Evolutionary conservation across 2,113 vertebrate species (phyloP).

Genomic region (Psettodes erumei): DNA sequence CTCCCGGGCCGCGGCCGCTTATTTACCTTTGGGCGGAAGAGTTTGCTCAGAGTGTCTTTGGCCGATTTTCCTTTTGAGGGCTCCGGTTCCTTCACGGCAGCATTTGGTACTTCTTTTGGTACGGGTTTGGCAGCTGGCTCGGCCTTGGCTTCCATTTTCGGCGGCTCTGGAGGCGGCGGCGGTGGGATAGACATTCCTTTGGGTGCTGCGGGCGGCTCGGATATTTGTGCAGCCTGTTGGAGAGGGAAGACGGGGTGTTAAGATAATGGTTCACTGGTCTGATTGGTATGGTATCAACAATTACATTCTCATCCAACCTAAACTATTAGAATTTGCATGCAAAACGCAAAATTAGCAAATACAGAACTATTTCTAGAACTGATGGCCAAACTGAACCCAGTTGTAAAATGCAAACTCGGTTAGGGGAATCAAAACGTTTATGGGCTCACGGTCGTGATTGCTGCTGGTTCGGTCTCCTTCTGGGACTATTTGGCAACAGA

Average conservation of each 20-base stretch:
- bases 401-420: background rate
- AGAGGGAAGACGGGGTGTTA: background rate
- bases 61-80: conserved; percentile 78
- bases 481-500: conserved; percentile 75
- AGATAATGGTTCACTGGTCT: background rate
- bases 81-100: conserved; percentile 81
- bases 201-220: conserved; percentile 69
- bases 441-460: conserved; percentile 79
- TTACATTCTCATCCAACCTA: background rate
- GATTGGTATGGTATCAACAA: background rate
- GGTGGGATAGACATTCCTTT: conserved; percentile 85
- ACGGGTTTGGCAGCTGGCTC: conserved; percentile 72
- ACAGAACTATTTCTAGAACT: background rate
- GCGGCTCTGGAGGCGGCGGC: conserved; percentile 82
- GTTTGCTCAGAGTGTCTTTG: conserved; percentile 85
- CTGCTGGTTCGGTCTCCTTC: conserved; percentile 73
- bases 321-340: background rate
- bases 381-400: background rate
- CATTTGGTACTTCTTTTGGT: conserved; percentile 73
- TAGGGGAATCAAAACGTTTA: conserved; percentile 23
- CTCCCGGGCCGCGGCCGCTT: background rate
- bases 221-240: conserved; percentile 78
- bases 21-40: conserved; percentile 93
- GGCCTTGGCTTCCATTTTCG: conserved; percentile 81
- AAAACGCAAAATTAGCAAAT: conserved; percentile 14